Conservation (phyloP, 1,140 invertebrate species). For the Nasonia giraulti region DNA sequence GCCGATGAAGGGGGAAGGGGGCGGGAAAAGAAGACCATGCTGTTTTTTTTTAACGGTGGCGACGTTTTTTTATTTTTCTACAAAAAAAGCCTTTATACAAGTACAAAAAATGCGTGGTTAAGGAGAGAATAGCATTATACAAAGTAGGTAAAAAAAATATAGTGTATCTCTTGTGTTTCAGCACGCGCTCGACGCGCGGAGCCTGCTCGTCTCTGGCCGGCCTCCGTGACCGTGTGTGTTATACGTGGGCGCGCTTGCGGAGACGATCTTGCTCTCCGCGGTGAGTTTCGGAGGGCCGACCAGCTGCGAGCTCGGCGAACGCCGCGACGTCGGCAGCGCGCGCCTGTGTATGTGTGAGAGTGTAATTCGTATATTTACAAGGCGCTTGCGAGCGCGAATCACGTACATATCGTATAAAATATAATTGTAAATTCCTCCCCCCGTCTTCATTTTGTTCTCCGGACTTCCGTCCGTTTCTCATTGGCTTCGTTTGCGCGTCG, state of each 20-base stretch:
- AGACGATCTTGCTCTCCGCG: neutral
- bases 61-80: slow-evolving; percentile 72
- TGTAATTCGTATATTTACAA: slow-evolving; percentile 61
- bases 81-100: slow-evolving; percentile 75
- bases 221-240: neutral
- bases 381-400: slow-evolving; percentile 60
- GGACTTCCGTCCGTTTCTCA: slow-evolving; percentile 51
- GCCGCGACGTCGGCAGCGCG: slow-evolving; percentile 34
- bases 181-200: neutral
- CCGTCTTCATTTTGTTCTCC: slow-evolving; percentile 43
- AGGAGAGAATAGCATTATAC: slow-evolving; percentile 59
- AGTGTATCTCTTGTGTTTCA: slow-evolving; percentile 51
- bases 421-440: slow-evolving; percentile 43
- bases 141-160: slow-evolving; percentile 65
- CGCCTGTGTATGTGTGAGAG: slow-evolving; percentile 47
- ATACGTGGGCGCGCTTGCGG: neutral
- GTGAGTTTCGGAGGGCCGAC: neutral
- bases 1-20: neutral
- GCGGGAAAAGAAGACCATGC: neutral
- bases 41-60: slow-evolving; percentile 67
- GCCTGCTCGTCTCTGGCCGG: neutral
- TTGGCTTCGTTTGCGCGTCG: slow-evolving; percentile 36
- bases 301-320: neutral
- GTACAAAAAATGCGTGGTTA: slow-evolving; percentile 73
- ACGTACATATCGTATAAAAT: slow-evolving; percentile 56